Conservation (phyloP, 2,888 invertebrate species). For the Ornithoptera priamus region DNA sequence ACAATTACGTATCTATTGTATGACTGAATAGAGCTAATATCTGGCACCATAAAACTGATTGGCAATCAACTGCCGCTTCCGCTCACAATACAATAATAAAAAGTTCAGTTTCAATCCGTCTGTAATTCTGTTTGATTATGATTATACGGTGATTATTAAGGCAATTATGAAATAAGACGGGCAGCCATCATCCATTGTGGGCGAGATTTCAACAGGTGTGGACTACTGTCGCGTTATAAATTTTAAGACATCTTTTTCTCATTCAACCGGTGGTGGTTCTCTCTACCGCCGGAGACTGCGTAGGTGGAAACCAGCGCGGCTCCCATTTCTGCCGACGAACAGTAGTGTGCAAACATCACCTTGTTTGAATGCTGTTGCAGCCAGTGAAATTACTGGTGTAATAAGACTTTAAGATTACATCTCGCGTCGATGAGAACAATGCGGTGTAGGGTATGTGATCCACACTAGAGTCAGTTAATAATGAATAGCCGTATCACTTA, state of each 20-base stretch:
- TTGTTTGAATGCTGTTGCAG: too few relatives aligned
- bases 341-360: too few relatives aligned
- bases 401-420: too few relatives aligned
- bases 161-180: slow-evolving; percentile 64
- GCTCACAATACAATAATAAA: slow-evolving; percentile 54
- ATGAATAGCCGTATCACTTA: too few relatives aligned
- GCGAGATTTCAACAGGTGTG: slow-evolving; percentile 44
- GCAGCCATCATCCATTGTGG: slow-evolving; percentile 57
- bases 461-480: too few relatives aligned
- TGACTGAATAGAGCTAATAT: slow-evolving; percentile 39
- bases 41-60: slow-evolving; percentile 54
- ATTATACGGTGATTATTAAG: slow-evolving; percentile 66
- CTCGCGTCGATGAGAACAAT: too few relatives aligned
- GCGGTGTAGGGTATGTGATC: too few relatives aligned
- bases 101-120: slow-evolving; percentile 56
- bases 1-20: slow-evolving; percentile 59
- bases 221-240: slow-evolving; percentile 31
- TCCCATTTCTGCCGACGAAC: too few relatives aligned
- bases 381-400: too few relatives aligned
- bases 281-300: too few relatives aligned
- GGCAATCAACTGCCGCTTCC: slow-evolving; percentile 48
- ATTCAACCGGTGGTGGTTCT: too few relatives aligned
- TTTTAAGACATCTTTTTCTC: slow-evolving; percentile 1
- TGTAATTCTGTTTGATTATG: slow-evolving; percentile 71
- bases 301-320: not conserved